phyloP scores from a whole-genome alignment of 1,140 invertebrate species.

The Monomorium pharaonis region DNA sequence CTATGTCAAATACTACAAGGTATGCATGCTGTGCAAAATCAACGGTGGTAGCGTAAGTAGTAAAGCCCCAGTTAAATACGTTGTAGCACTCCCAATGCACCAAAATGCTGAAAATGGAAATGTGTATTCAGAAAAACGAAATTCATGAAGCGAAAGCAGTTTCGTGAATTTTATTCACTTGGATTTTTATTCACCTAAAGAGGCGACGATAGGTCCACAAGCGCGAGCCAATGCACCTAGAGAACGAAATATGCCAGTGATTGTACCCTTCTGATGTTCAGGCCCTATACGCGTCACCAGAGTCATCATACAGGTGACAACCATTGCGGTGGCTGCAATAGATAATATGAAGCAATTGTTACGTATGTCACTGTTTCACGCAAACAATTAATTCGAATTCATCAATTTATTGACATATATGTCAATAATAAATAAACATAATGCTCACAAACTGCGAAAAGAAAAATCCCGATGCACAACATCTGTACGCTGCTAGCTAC shows the following conservation, averaged over 20 bases:
- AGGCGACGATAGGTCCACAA: conserved; percentile 95
- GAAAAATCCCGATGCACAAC: conserved; percentile 93
- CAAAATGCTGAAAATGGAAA: conserved; percentile 90
- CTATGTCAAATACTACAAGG: background rate
- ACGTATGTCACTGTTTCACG: background rate
- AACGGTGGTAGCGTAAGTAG: conserved; percentile 89
- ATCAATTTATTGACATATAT: background rate
- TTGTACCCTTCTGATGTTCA: conserved; percentile 94
- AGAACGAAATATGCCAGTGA: conserved; percentile 97
- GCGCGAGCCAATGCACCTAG: conserved; percentile 96
- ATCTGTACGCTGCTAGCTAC: conserved; percentile 86
- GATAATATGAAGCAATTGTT: background rate
- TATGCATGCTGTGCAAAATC: conserved; percentile 81
- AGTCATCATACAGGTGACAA: conserved; percentile 97
- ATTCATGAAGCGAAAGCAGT: conserved; percentile 3
- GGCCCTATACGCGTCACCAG: conserved; percentile 94
- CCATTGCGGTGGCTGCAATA: conserved; percentile 94
- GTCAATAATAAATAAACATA: conserved; percentile 30
- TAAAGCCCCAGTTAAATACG: conserved; percentile 90
- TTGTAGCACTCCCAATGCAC: conserved; percentile 90
- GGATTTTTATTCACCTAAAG: conserved; percentile 88
- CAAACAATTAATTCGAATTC: background rate
- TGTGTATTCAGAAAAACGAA: background rate
- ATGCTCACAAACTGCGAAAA: conserved; percentile 95
- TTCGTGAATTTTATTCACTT: conserved; percentile 42